phyloP scores from a whole-genome alignment of 2,797 vertebrate genomes.

The Phataginus tricuspis region DNA sequence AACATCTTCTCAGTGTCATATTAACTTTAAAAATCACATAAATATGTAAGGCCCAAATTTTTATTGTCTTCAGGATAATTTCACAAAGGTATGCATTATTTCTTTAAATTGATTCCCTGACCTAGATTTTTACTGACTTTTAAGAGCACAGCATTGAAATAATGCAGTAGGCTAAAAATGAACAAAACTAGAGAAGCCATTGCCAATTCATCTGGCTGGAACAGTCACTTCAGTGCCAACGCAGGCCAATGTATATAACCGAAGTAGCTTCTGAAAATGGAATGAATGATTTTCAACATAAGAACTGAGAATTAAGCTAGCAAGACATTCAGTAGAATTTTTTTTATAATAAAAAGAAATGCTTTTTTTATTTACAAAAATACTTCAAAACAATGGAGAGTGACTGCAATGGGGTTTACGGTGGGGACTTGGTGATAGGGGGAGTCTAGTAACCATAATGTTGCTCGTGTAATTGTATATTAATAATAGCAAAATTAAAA shows the following conservation, averaged over 20 bases:
- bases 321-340: neutral
- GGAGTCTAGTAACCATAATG: too few species aligned
- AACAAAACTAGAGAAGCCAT: neutral
- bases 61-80: neutral
- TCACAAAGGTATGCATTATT: neutral
- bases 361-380: neutral
- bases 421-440: too few species aligned
- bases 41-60: neutral
- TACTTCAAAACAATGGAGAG: too few species aligned
- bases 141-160: neutral
- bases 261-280: neutral
- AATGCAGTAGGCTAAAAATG: neutral
- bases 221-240: neutral
- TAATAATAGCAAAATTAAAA: too few species aligned
- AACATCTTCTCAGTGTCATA: neutral
- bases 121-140: constrained; percentile 6
- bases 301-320: neutral
- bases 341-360: constrained; percentile 27
- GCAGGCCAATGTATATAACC: neutral
- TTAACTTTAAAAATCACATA: constrained; percentile 19
- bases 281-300: neutral
- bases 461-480: too few species aligned
- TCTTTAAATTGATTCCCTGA: neutral
- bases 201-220: neutral
- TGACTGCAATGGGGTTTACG: too few species aligned